A percentile compares a stretch with the other conserved stretches of the same genome.
phyloP scores from a whole-genome alignment of 2,888 invertebrate species.

The Oscheius sp. region DNA sequence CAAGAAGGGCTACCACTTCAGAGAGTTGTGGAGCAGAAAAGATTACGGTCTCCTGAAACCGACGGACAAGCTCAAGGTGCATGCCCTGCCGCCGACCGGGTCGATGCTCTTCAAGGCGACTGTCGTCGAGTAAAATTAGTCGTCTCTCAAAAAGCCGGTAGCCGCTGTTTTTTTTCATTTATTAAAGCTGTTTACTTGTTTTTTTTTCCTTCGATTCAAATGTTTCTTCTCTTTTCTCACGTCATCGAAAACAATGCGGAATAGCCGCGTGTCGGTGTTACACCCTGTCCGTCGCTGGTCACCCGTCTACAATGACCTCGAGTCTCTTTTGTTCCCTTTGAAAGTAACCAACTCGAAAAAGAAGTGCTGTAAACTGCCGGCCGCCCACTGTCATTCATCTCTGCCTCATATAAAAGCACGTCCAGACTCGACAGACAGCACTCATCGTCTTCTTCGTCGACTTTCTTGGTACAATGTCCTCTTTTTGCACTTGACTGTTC shows the following conservation, averaged over 20 bases:
- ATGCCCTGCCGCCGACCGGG: constrained; percentile 1
- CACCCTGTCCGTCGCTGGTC: not conserved
- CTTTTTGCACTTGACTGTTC: not conserved
- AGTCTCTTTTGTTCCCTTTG: constrained; percentile 18
- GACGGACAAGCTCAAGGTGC: constrained; percentile 9
- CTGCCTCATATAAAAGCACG: not conserved
- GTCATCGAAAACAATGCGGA: not conserved
- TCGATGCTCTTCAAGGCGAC: constrained; percentile 27
- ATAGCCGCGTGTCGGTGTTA: not conserved
- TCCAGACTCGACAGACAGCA: too few relatives aligned
- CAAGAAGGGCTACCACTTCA: constrained; percentile 8
- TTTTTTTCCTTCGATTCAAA: not conserved
- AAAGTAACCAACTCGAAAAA: constrained; percentile 4
- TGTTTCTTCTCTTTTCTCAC: not conserved
- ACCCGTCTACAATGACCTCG: not conserved
- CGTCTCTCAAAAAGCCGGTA: not conserved
- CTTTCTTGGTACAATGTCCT: not conserved
- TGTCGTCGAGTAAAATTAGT: not conserved
- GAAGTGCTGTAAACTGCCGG: not conserved
- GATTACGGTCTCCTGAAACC: constrained; percentile 14
- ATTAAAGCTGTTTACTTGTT: not conserved
- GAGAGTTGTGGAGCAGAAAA: constrained; percentile 9
- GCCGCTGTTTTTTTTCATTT: not conserved
- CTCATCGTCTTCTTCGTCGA: too few relatives aligned
- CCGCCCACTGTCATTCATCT: not conserved